These are phyloP conservation scores for Ptyas mucosa DNA, from an alignment of 2,113 vertebrate species.

Conservation along the genomic window DNA sequence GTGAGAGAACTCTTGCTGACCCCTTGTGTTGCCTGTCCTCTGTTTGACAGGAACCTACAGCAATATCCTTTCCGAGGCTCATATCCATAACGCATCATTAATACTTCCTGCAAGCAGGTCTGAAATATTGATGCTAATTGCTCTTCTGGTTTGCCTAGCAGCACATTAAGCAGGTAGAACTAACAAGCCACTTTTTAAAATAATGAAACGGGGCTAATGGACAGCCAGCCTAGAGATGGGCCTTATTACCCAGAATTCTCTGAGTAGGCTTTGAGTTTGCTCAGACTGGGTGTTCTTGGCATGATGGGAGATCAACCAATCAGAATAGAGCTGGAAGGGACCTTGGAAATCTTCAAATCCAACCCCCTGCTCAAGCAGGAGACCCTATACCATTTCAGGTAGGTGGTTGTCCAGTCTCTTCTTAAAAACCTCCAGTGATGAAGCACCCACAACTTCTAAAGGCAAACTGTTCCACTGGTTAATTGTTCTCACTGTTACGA, in stretches of 20 bases:
- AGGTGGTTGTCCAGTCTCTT: neutral
- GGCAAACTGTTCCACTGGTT: neutral
- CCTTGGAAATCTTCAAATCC: neutral
- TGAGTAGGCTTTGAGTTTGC: neutral
- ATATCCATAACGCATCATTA: constrained; percentile 53
- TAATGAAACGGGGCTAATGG: neutral
- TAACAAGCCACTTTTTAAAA: constrained; percentile 4
- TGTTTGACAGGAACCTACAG: constrained; percentile 2
- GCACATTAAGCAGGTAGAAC: constrained; percentile 32
- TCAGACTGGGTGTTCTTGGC: neutral
- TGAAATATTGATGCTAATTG: constrained; percentile 63
- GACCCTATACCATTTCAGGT: neutral
- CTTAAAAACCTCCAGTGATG: neutral
- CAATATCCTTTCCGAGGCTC: neutral
- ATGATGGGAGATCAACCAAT: neutral
- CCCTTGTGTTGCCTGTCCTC: neutral
- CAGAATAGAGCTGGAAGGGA: neutral
- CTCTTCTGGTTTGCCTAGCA: constrained; percentile 58
- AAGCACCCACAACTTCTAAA: neutral
- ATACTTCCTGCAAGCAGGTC: constrained; percentile 28
- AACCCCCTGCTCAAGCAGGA: neutral
- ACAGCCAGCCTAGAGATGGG: neutral
- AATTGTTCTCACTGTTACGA: neutral
- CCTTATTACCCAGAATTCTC: neutral
- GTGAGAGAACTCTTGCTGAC: neutral